Evolutionary conservation across 2,888 invertebrate species (phyloP), one percentile per base, ranked within the genome.

Genomic region (Conchocele bisecta): DNA sequence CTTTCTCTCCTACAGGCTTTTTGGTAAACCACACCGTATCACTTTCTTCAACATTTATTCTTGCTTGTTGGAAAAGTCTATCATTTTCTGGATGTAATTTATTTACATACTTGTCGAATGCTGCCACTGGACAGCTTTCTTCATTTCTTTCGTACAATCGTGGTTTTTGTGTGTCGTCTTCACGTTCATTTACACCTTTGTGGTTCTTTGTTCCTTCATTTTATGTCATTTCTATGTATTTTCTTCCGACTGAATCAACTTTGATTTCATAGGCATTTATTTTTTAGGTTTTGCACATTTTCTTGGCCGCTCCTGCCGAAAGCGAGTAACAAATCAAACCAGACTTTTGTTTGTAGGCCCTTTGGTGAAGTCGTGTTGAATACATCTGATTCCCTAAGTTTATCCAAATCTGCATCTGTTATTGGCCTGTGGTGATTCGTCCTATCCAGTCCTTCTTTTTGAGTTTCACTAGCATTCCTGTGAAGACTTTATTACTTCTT

Each of bases 191-290:
- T 5, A 57, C 53, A 13, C 64, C 58, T 7, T 24, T 22, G 17
- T 71, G 64, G 28, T 71, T 59, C 29, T 71, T 65, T 4, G 65
- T 71, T 20, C 60, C 58, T 24, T 60, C 59, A 42, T 42, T 60
- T 13, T 42, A 46, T 1, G 33, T 37, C 54, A 70, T 63, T 29
- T 70, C 58, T 7, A 54, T 46, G 56, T 41, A 71, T 33, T 59
- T 42, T 1, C 11, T 1, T 3, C 61, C 61, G 15, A 17, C n/a
- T 17, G 42, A 50, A 57, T 69, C 68, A 11, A n/a, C 6, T 50
- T 54, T 39, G 26, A 70, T 26, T 3, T 17, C 13, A 39, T 65
- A 65, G 1, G 54, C 57, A 31, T 59, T 35, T 1, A 44, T 20
- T 20, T n/a, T 48, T 64, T 6, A 70, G 28, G 1, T 51, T 20